Conservation (phyloP, 2,888 invertebrate species). For the Andrena marginata region DNA sequence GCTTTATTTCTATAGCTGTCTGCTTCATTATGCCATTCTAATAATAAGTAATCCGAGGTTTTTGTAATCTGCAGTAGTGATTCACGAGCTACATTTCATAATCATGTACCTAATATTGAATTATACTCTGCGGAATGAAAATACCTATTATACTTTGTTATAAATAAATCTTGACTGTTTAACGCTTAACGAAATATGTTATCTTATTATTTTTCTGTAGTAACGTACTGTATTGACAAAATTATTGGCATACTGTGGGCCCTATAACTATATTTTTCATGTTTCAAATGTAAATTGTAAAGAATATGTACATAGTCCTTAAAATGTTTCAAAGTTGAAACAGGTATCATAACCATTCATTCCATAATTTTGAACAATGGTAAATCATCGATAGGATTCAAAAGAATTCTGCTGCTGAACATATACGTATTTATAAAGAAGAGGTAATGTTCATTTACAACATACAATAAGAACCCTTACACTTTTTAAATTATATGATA, state of each 20-base stretch:
- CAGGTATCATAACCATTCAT: not conserved
- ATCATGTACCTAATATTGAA: not conserved
- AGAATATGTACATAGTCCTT: not conserved
- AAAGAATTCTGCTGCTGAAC: too few species aligned
- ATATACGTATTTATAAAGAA: too few species aligned
- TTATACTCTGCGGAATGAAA: not conserved
- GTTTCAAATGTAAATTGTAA: not conserved
- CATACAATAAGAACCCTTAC: too few species aligned
- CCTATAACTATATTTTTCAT: not conserved
- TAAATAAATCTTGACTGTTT: not conserved
- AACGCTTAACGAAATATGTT: not conserved
- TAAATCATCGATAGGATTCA: too few species aligned
- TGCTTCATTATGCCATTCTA: not conserved
- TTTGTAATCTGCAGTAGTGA: not conserved
- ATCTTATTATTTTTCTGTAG: not conserved
- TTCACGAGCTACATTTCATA: not conserved
- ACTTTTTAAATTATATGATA: too few species aligned
- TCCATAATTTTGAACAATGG: not conserved
- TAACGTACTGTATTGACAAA: not conserved
- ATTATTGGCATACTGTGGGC: not conserved
- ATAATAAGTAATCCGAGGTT: constrained; percentile 1
- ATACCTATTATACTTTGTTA: not conserved
- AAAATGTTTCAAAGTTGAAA: not conserved
- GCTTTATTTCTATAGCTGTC: not conserved
- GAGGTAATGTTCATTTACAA: too few species aligned